Evolutionary conservation across 2,113 vertebrate species (phyloP).

Genomic region (Hippocampus comes): DNA sequence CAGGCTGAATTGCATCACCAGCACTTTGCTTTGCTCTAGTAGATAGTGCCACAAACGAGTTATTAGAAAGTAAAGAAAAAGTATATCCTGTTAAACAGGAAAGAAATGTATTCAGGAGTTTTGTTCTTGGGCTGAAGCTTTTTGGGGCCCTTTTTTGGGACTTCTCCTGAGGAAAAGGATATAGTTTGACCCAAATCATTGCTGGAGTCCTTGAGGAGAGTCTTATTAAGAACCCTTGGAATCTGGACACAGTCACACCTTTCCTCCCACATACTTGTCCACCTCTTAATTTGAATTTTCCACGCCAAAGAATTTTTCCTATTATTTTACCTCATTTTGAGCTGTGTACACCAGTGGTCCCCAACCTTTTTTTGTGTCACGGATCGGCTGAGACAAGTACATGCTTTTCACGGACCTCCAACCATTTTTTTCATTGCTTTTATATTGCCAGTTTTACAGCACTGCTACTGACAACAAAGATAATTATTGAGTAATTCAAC

Average conservation of each 20-base stretch:
- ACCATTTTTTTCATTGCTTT: too few species aligned
- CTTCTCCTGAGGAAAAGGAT: constrained; percentile 46
- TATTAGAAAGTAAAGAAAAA: constrained; percentile 9
- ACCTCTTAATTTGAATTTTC: constrained; percentile 21
- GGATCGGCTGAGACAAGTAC: too few species aligned
- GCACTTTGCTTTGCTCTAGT: constrained; percentile 1
- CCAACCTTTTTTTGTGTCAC: too few species aligned
- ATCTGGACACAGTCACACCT: constrained; percentile 43
- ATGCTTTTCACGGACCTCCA: too few species aligned
- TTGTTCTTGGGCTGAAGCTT: not conserved
- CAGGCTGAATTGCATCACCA: constrained; percentile 3
- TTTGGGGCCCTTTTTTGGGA: constrained; percentile 27
- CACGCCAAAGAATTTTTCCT: constrained; percentile 30
- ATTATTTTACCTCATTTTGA: constrained; percentile 25
- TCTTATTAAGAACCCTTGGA: constrained; percentile 57
- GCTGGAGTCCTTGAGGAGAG: constrained; percentile 49
- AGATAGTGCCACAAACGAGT: not conserved
- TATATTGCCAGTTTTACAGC: too few species aligned
- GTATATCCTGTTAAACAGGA: not conserved
- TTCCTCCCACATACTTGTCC: constrained; percentile 1
- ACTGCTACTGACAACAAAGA: too few species aligned
- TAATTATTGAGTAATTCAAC: too few species aligned
- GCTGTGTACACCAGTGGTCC: constrained; percentile 18
- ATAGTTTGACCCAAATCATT: constrained; percentile 60
- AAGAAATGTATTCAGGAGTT: constrained; percentile 20